phyloP scores from a whole-genome alignment of 2,888 invertebrate genomes.

The Alsophila aescularia region DNA sequence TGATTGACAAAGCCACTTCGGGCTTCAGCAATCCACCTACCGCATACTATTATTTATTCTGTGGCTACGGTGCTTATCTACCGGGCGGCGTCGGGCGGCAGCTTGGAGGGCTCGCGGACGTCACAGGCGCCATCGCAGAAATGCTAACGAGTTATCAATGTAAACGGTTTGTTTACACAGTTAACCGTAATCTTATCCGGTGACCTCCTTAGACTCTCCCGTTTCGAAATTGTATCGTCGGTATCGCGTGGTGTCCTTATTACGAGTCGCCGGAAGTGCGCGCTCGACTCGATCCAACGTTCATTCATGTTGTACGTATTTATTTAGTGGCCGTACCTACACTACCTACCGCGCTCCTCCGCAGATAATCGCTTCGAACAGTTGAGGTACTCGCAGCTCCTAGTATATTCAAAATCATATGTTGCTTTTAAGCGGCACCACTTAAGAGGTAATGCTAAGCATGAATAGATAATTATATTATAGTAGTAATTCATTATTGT shows the following conservation, averaged over 20 bases:
- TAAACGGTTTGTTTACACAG: constrained; percentile 83
- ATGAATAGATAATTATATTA: not conserved
- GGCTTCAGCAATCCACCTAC: too few relatives aligned
- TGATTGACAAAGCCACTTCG: too few relatives aligned
- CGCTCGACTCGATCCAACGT: constrained; percentile 68
- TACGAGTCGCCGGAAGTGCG: constrained; percentile 75
- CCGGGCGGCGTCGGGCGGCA: constrained; percentile 37
- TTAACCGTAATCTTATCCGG: constrained; percentile 83
- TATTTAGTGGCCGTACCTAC: constrained; percentile 63
- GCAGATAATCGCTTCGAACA: constrained; percentile 47
- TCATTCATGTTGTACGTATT: constrained; percentile 78
- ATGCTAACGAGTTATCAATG: constrained; percentile 80
- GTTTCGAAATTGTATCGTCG: constrained; percentile 80
- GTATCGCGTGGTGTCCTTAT: constrained; percentile 78
- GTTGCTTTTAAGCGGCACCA: not conserved
- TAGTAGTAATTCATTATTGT: too few relatives aligned
- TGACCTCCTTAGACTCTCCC: constrained; percentile 83
- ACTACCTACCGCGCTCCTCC: constrained; percentile 53
- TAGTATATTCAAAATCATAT: not conserved
- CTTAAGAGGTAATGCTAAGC: constrained; percentile 24
- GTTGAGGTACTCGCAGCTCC: constrained; percentile 1
- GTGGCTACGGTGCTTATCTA: constrained; percentile 64
- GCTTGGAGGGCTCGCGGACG: constrained; percentile 55
- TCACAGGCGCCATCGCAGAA: constrained; percentile 80
- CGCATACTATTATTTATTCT: too few relatives aligned